These are phyloP conservation scores for Priocnemis perturbator DNA, from an alignment of 2,888 invertebrate species.

Conservation along the genomic window DNA sequence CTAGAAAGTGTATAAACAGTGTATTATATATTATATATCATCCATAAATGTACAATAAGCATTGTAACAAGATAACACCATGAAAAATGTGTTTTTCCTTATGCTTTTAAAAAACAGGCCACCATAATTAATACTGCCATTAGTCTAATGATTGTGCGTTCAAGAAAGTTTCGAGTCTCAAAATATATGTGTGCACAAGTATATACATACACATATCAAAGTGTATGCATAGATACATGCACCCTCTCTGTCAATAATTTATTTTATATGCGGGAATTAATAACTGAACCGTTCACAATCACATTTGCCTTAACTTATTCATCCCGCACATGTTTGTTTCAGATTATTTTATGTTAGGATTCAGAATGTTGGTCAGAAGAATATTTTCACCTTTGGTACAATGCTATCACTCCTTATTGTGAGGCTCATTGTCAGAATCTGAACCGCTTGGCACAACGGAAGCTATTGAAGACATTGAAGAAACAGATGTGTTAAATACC, in stretches of 20 bases:
- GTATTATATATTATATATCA: constrained; percentile 60
- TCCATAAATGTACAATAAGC: constrained; percentile 61
- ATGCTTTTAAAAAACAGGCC: constrained; percentile 45
- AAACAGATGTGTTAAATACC: constrained; percentile 5
- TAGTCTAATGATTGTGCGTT: constrained; percentile 53
- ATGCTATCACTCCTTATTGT: constrained; percentile 28
- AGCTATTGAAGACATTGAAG: constrained; percentile 47
- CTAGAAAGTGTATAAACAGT: constrained; percentile 57
- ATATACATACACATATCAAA: too few relatives aligned
- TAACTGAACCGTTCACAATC: constrained; percentile 1
- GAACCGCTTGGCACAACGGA: constrained; percentile 55
- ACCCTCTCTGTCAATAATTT: not conserved
- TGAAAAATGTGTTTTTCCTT: constrained; percentile 38
- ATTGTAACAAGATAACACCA: constrained; percentile 58
- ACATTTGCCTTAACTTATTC: constrained; percentile 14
- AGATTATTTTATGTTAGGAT: constrained; percentile 22
- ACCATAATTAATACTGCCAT: constrained; percentile 62
- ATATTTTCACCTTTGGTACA: constrained; percentile 28
- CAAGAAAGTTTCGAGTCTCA: constrained; percentile 45
- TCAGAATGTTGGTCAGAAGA: constrained; percentile 30
- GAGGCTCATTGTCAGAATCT: constrained; percentile 20
- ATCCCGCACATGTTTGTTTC: constrained; percentile 25
- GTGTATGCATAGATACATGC: not conserved
- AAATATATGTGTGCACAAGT: constrained; percentile 45
- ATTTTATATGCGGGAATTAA: too few relatives aligned